Percentiles rank a stretch among this genome's conserved stretches.
Evolutionary conservation across 2,797 vertebrate species (phyloP).

Genomic region (Takifugu ocellatus): DNA sequence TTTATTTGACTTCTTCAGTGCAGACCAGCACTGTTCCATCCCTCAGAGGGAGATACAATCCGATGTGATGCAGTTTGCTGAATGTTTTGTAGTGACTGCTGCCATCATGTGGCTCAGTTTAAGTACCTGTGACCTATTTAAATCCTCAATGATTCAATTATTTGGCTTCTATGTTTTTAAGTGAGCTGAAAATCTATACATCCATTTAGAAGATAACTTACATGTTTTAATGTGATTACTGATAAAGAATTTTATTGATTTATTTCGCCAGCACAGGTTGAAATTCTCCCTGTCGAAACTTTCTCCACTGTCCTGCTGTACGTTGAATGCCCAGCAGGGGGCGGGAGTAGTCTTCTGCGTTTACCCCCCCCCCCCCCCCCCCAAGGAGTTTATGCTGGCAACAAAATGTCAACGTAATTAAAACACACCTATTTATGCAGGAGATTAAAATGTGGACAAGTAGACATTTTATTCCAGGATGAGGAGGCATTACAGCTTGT

Average conservation of each 20-base stretch:
- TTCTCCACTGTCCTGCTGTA: neutral
- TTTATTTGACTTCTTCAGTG: conserved; percentile 18
- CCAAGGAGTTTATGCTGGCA: conserved; percentile 37
- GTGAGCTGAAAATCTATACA: neutral
- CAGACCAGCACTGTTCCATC: neutral
- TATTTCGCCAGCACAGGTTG: neutral
- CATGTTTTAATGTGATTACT: neutral
- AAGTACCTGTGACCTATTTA: neutral
- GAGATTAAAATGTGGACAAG: conserved; percentile 59
- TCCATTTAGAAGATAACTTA: neutral
- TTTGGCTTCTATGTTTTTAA: neutral
- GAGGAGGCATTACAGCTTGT: conserved; percentile 47
- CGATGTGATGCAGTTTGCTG: neutral
- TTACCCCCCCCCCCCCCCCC: conserved; percentile 3
- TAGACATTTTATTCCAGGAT: conserved; percentile 52
- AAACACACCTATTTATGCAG: conserved; percentile 57
- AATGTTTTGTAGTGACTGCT: conserved; percentile 22
- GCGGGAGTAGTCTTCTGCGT: conserved; percentile 58
- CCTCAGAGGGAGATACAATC: neutral
- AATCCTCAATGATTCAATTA: no score
- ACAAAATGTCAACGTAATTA: conserved; percentile 62
- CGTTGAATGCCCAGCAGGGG: conserved; percentile 60
- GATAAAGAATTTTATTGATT: neutral
- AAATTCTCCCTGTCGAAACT: neutral
- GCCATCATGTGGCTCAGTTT: conserved; percentile 49